These are phyloP conservation scores for Octodonta nipae DNA, from an alignment of 2,888 invertebrate species.

Conservation along the genomic window DNA sequence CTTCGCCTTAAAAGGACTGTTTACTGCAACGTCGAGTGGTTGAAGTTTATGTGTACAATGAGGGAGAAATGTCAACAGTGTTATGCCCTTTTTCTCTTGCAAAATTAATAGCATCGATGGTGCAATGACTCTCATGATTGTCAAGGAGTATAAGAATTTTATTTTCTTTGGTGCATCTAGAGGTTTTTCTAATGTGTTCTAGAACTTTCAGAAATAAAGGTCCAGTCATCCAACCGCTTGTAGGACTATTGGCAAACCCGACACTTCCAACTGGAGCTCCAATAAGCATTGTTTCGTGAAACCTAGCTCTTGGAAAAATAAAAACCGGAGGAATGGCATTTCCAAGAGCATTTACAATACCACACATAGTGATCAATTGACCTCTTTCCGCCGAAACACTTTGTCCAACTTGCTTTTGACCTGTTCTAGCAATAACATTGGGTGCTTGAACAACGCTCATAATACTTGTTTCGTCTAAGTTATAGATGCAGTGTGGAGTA, in stretches of 20 bases:
- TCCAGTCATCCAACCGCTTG: background rate
- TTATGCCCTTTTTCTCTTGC: background rate
- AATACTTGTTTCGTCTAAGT: constrained; percentile 6
- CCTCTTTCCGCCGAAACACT: constrained; percentile 8
- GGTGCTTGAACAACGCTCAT: constrained; percentile 7
- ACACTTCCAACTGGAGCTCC: background rate
- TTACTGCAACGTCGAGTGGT: constrained; percentile 1
- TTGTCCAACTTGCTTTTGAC: constrained; percentile 7
- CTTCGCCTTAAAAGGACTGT: background rate
- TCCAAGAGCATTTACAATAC: constrained; percentile 2
- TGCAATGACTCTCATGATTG: background rate
- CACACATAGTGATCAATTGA: constrained; percentile 4
- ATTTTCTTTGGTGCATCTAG: background rate
- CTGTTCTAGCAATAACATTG: constrained; percentile 7
- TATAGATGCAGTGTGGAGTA: constrained; percentile 2
- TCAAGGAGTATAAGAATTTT: background rate
- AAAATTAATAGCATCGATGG: background rate
- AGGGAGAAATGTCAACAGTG: background rate
- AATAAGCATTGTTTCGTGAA: too few relatives aligned
- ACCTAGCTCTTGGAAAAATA: too few relatives aligned
- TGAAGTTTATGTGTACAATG: constrained; percentile 1
- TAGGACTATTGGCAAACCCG: background rate
- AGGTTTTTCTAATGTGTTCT: background rate
- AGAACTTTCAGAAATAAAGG: background rate
- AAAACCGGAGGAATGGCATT: too few relatives aligned